phyloP scores from a whole-genome alignment of 2,113 vertebrate species.

The Callithrix jacchus region DNA sequence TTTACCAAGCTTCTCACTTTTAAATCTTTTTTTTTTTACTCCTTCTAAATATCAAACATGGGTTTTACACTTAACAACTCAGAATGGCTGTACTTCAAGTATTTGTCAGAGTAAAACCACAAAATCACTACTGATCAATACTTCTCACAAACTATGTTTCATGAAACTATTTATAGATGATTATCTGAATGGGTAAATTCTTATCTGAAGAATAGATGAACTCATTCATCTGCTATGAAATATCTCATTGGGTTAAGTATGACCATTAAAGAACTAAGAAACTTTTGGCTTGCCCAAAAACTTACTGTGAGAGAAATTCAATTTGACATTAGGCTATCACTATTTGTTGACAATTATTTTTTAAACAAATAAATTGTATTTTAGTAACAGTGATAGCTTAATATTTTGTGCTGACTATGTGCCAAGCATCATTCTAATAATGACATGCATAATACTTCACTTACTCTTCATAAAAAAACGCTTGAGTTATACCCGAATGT shows the following conservation, averaged over 20 bases:
- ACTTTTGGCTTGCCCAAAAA: neutral
- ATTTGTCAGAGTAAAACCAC: neutral
- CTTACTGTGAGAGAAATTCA: neutral
- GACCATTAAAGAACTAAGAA: neutral
- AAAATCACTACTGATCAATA: neutral
- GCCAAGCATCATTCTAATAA: neutral
- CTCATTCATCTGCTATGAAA: neutral
- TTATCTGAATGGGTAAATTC: neutral
- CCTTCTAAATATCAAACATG: neutral
- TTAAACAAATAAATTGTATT: neutral
- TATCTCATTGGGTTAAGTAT: neutral
- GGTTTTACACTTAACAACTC: conserved; percentile 2
- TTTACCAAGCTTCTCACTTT: neutral
- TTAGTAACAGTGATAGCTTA: neutral
- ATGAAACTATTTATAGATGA: neutral
- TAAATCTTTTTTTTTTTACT: neutral
- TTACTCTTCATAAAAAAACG: neutral
- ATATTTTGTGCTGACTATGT: neutral
- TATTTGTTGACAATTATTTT: neutral
- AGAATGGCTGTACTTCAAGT: neutral
- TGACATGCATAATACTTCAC: neutral
- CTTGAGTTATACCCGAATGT: neutral
- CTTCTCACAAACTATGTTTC: neutral
- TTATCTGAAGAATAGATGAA: neutral
- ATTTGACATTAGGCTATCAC: neutral